A percentile compares a stretch with the other conserved stretches of the same genome.
Conservation (phyloP, 2,113 vertebrate genomes). For the Atherinomorus stipes region DNA sequence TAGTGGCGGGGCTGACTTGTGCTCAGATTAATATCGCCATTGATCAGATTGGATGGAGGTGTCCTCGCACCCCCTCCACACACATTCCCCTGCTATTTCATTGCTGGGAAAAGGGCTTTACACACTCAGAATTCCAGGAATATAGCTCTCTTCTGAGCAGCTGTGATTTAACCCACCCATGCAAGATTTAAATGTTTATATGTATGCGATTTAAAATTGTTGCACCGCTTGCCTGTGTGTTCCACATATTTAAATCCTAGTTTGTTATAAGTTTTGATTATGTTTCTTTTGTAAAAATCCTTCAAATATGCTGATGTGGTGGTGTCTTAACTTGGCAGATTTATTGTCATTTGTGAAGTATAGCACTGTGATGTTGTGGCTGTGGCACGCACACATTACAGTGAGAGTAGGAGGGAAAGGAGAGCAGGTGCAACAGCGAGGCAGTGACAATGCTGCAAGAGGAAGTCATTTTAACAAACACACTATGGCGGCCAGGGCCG, state of each 20-base stretch:
- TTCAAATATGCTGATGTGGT: conserved; percentile 26
- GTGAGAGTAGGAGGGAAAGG: conserved; percentile 37
- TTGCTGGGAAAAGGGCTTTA: conserved; percentile 60
- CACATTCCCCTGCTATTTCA: conserved; percentile 27
- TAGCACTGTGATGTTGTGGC: conserved; percentile 5
- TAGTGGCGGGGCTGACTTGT: conserved; percentile 76
- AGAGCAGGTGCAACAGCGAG: conserved; percentile 65
- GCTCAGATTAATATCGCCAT: conserved; percentile 85
- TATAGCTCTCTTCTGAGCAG: conserved; percentile 30
- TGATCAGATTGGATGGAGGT: conserved; percentile 85
- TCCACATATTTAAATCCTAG: conserved; percentile 10
- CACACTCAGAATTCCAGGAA: conserved; percentile 61
- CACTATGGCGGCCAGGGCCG: conserved; percentile 58
- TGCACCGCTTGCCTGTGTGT: conserved; percentile 7
- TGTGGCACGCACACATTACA: conserved; percentile 14
- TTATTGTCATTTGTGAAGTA: conserved; percentile 23
- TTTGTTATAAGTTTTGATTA: conserved; percentile 10
- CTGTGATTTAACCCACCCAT: conserved; percentile 43
- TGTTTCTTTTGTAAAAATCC: conserved; percentile 15
- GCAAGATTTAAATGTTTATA: conserved; percentile 25
- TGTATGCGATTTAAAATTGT: conserved; percentile 29
- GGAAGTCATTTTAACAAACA: conserved; percentile 77
- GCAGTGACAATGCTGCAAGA: conserved; percentile 63
- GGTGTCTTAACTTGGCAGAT: conserved; percentile 31
- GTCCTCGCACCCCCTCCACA: conserved; percentile 56